These are phyloP conservation scores for Rhagonycha fulva DNA, from an alignment of 2,888 invertebrate genomes.

Conservation along the genomic window DNA sequence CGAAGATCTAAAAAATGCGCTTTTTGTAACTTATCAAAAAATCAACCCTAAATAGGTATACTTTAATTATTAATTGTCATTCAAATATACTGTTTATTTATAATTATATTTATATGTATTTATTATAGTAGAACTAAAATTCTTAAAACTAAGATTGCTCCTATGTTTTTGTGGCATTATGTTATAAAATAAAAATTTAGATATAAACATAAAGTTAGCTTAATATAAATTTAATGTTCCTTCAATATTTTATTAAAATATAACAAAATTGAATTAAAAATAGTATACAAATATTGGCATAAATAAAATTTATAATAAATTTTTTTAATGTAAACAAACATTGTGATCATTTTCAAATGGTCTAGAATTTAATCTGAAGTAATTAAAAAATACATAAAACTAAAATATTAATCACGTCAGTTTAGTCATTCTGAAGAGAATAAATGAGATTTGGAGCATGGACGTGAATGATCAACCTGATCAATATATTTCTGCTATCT, in stretches of 20 bases:
- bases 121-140: background rate
- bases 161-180: background rate
- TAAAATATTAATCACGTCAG: background rate
- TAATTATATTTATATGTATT: too few relatives aligned
- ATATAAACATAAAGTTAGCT: background rate
- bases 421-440: background rate
- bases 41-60: too few relatives aligned
- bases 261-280: background rate
- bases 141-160: background rate
- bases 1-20: too few relatives aligned
- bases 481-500: background rate
- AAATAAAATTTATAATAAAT: background rate
- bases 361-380: background rate
- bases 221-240: background rate
- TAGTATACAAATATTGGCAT: background rate
- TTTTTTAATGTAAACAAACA: background rate
- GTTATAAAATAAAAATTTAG: background rate
- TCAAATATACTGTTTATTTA: too few relatives aligned
- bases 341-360: background rate
- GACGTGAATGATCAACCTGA: background rate
- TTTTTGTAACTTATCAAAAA: too few relatives aligned
- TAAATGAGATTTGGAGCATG: too few relatives aligned
- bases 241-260: background rate
- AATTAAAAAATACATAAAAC: background rate
- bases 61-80: too few relatives aligned